phyloP scores from a whole-genome alignment of 2,113 vertebrate genomes.

The Apistogramma diplotaenia region DNA sequence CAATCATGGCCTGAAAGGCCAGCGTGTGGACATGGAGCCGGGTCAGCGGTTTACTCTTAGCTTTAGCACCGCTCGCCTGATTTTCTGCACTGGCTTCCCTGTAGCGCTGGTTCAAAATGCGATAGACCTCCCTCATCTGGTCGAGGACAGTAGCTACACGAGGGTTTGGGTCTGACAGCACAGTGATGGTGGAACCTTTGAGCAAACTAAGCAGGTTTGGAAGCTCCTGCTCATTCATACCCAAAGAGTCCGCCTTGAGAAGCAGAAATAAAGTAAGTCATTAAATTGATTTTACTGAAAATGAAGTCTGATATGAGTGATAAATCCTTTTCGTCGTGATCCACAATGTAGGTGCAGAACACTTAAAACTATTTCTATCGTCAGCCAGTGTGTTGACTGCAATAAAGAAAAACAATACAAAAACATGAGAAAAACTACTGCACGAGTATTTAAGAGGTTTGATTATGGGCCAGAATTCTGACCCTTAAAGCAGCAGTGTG shows the following conservation, averaged over 20 bases:
- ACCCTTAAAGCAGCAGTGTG: background rate
- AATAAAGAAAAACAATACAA: background rate
- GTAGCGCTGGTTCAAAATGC: conserved; percentile 73
- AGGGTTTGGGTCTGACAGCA: conserved; percentile 83
- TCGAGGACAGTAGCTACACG: conserved; percentile 83
- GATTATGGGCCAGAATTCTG: background rate
- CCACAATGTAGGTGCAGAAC: too few species aligned
- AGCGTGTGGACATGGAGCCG: conserved; percentile 83
- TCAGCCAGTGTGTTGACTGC: background rate
- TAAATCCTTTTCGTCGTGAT: too few species aligned
- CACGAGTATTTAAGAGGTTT: background rate
- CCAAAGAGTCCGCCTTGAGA: conserved; percentile 78
- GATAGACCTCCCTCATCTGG: conserved; percentile 84
- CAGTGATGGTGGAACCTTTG: conserved; percentile 78
- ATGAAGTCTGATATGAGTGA: background rate
- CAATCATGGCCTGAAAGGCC: conserved; percentile 85
- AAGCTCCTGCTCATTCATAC: conserved; percentile 87
- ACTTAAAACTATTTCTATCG: too few species aligned
- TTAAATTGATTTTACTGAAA: background rate
- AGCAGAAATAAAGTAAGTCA: background rate
- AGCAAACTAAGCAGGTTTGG: conserved; percentile 82
- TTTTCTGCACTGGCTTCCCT: background rate
- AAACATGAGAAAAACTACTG: background rate
- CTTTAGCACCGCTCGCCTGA: background rate
- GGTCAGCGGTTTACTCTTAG: conserved; percentile 65